Evolutionary conservation across 2,888 invertebrate species (phyloP), one percentile per base, ranked within the genome.

Genomic region (Callyntrura guangdongensis): DNA sequence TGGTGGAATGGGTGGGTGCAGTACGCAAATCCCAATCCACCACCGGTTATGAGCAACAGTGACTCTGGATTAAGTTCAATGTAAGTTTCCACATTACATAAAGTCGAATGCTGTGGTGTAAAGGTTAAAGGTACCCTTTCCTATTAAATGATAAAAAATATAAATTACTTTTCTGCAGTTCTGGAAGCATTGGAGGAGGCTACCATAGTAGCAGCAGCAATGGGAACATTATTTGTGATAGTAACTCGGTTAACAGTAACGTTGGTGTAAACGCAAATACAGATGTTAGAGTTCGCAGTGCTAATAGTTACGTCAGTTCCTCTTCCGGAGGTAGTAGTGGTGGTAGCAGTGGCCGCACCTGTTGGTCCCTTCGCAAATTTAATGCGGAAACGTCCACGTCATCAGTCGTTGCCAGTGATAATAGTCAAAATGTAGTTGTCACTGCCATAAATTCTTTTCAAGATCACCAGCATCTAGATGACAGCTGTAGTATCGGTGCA

Each of bases 1-100:
- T 98, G 98, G 98, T 98, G 98, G 98, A 96, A 96, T 91, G 95
- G 95, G 14, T 98, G 98, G 98, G 95, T 96, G 86, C 96, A 96
- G 61, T 97, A 98, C 95, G 96, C 92, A 1, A 92, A 92, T 87
- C 92, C 93, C 5, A 91, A 92, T 89, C 86, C 91, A 11, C 83
- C 90, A 17, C 85, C 92, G n/a, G 84, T 91, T 47, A 93, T 94
- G 93, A 93, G 93, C 82, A 93, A 93, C 59, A 93, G 93, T 89
- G 94, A 94, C 69, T 93, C 93, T 85, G 94, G 94, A 17, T 92
- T 94, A n/a, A 92, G 93, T 47, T 93, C 93, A 12, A 93, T 93
- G 93, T 94, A 92, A 92, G 92, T 91, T 47, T 20, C 4, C n/a
- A n/a, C n/a, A n/a, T n/a, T n/a, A n/a, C n/a, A n/a, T n/a, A n/a